These are phyloP conservation scores for Neuroterus valhalla DNA, from an alignment of 1,140 invertebrate genomes.

Conservation along the genomic window DNA sequence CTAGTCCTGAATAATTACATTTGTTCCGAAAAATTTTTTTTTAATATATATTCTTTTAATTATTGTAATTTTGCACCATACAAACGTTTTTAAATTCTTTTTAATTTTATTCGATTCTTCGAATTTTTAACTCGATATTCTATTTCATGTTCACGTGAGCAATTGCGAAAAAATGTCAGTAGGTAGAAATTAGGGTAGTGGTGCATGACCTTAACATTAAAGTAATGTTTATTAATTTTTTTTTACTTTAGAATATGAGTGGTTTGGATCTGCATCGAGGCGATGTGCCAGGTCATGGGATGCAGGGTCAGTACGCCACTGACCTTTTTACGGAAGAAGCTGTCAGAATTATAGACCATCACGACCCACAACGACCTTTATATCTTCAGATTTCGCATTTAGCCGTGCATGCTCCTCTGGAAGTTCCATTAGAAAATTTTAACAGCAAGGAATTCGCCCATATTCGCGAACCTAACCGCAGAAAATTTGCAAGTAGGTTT, in stretches of 20 bases:
- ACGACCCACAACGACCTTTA: constrained; percentile 78
- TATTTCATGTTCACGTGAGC: too few species aligned
- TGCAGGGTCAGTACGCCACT: constrained; percentile 81
- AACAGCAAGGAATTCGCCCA: constrained; percentile 79
- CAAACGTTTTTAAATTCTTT: too few species aligned
- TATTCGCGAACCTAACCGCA: constrained; percentile 79
- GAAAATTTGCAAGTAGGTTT: constrained; percentile 80
- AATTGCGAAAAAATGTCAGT: too few species aligned
- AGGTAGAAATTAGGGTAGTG: too few species aligned
- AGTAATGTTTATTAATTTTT: not conserved
- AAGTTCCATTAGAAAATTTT: constrained; percentile 78
- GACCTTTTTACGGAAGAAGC: constrained; percentile 82
- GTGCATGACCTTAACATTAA: not conserved
- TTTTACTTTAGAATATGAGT: constrained; percentile 69
- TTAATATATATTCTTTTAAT: too few species aligned
- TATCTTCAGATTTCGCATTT: constrained; percentile 83
- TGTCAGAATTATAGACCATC: constrained; percentile 76
- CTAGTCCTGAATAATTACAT: too few species aligned
- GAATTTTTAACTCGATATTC: too few species aligned
- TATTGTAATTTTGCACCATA: too few species aligned
- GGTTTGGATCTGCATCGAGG: constrained; percentile 77
- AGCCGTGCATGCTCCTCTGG: constrained; percentile 80
- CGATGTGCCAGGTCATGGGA: constrained; percentile 77
- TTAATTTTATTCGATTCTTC: too few species aligned
- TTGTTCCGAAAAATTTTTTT: too few species aligned